Base-by-base conservation (phyloP, 2,888 invertebrate genomes). In the Suillia variegata region DNA sequence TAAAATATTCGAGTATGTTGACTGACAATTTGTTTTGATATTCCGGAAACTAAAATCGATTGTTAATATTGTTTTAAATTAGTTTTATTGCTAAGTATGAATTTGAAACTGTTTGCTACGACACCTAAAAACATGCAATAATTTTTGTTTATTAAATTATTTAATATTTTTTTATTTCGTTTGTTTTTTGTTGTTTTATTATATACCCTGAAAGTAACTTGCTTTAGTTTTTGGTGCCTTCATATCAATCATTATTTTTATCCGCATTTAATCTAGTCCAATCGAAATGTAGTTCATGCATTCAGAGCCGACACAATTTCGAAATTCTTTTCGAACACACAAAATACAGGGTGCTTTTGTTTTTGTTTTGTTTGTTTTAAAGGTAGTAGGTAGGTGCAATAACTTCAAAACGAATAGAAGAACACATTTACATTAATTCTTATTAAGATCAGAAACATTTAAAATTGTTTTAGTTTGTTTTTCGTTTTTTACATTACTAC, bases 151-250 rank as follows among this genome's bases (percentile, higher is more conserved):
- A 13, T 38, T 13, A 8, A 8, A 31, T 31, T 31, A 31, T 8
- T 31, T 31, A 31, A 31, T 31, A 12, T 6, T 31, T 31, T 31
- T 31, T 31, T 31, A n/a, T n/a, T n/a, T 31, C 31, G 6, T 31
- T 12, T 31, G 6, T 12, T 31, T 31, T 31, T 31, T 31, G 12
- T 8, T 31, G 12, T 31, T 26, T 5, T 26, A 26, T 26, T 26
- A 26, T 38, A 38, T 38, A 38, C 38, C 38, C 38, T 38, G 38
- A 38, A 38, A 38, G 38, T 38, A n/a, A 38, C 38, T 38, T n/a
- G 38, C 38, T 38, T 38, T 38, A 38, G 38, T n/a, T 38, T 13
- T n/a, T 13, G 38, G 6, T 4, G 6, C 15, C 38, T 38, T 10
- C 6, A 38, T 8, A 31, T 8, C 31, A 31, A 31, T n/a, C n/a